Evolutionary conservation across 2,113 vertebrate genomes (phyloP).

Genomic region (Tetraodon nigroviridis): DNA sequence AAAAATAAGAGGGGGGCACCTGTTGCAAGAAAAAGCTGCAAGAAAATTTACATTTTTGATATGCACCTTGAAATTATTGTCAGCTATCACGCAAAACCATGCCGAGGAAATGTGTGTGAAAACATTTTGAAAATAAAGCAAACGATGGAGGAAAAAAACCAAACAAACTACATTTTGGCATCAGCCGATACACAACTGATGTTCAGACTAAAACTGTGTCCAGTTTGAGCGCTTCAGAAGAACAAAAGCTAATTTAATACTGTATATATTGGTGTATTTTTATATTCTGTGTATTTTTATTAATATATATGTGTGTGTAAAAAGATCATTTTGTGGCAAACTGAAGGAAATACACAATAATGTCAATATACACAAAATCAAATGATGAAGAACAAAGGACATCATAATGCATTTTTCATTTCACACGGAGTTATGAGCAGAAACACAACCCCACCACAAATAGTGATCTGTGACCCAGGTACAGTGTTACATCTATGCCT

Average conservation of each 20-base stretch:
- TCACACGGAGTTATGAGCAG: constrained; percentile 77
- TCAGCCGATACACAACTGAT: constrained; percentile 58
- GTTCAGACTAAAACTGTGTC: constrained; percentile 54
- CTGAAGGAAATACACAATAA: constrained; percentile 71
- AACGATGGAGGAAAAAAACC: neutral
- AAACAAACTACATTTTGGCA: neutral
- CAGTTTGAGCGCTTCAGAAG: constrained; percentile 62
- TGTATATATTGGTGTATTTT: constrained; percentile 61
- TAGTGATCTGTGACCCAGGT: constrained; percentile 78
- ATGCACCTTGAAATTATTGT: constrained; percentile 41
- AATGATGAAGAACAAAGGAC: constrained; percentile 56
- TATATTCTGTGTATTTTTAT: constrained; percentile 18
- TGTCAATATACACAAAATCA: constrained; percentile 73
- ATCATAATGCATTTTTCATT: constrained; percentile 83
- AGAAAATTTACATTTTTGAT: constrained; percentile 40
- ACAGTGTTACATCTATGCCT: constrained; percentile 83
- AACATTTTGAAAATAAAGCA: constrained; percentile 32
- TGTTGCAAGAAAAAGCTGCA: constrained; percentile 71
- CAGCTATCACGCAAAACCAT: constrained; percentile 41
- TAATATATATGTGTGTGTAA: constrained; percentile 28
- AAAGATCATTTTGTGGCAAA: constrained; percentile 64
- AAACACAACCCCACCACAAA: constrained; percentile 69
- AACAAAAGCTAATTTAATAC: constrained; percentile 73
- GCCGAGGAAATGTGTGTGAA: constrained; percentile 19
- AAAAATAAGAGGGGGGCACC: constrained; percentile 73